Evolutionary conservation across 37 sponge, comb jelly and placozoan species (phyloP), one percentile per base, ranked within the genome.

Genomic region (Tethya wilhelma): DNA sequence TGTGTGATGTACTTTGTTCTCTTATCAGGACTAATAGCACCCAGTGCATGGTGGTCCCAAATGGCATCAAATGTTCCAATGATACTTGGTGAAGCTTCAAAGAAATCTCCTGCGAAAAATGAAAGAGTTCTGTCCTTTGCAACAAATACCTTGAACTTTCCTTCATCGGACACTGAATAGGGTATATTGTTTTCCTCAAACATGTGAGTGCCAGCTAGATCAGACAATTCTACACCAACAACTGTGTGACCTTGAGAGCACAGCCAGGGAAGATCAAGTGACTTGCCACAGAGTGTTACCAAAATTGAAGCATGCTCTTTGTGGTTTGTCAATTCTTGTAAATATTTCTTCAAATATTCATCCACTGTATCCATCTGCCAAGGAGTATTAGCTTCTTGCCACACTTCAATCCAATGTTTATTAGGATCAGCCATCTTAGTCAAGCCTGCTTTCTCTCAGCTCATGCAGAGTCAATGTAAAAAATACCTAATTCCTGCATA

Each of bases 201-300:
- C 30, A 86, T 56, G 7, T 81, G 57, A 46, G 63, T 59, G 0
- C 45, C 83, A 44, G 91, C 83, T 56, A 56, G 22, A n/a, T 74
- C 83, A 14, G 84, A 71, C 23, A 91, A 2, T 23, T 91, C 91
- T 17, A 68, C 56, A 4, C 91, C 91, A 8, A 86, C 78, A 28
- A 91, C 91, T n/a, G 38, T 32, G 55, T 77, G 66, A 17, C 91
- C 91, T 64, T 75, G n/a, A 6, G 69, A 44, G 60, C 55, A 37
- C 17, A 91, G 77, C 85, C 83, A 91, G 2, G 60, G 32, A 1
- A 91, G 19, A 56, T 91, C 91, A 0, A 86, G 32, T 9, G 83
- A 81, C 33, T 86, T 86, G 3, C 91, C 91, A 82, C 87, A 91
- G 42, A 86, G 69, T 2, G 91, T 77, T 5, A 91, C 91, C 28